These are phyloP conservation scores for Nycticebus coucang DNA, from an alignment of 2,113 vertebrate species.

Conservation along the genomic window DNA sequence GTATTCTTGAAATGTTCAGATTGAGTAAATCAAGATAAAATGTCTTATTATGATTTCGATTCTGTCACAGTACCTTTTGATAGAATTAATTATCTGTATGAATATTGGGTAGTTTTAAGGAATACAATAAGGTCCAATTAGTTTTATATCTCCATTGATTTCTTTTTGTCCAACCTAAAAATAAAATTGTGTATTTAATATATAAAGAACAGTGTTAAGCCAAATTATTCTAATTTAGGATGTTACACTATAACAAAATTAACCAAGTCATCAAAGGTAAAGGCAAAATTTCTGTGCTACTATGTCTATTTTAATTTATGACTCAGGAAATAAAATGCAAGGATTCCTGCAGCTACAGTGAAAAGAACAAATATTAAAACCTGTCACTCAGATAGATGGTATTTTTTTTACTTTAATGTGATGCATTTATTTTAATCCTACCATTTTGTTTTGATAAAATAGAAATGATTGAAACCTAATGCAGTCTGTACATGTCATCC, in stretches of 20 bases:
- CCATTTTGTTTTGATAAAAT: background rate
- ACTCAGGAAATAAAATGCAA: background rate
- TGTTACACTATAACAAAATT: background rate
- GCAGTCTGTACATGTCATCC: background rate
- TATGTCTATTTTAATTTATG: background rate
- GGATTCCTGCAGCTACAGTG: background rate
- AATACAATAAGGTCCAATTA: background rate
- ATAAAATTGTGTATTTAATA: background rate
- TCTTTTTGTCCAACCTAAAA: background rate
- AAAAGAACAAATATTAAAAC: background rate
- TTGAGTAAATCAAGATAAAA: background rate
- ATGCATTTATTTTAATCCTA: background rate
- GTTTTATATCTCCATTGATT: background rate
- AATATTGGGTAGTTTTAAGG: background rate
- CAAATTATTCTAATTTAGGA: background rate
- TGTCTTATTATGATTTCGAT: background rate
- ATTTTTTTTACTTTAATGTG: background rate
- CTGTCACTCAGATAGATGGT: background rate
- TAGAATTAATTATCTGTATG: background rate
- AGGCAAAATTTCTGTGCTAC: background rate
- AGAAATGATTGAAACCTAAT: background rate
- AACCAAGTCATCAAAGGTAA: background rate
- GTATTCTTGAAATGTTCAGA: background rate
- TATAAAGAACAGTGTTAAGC: background rate
- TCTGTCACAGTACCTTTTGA: background rate